Evolutionary conservation across 2,888 invertebrate genomes (phyloP), one percentile per base, ranked within the genome.

Genomic region (Pterostichus niger): DNA sequence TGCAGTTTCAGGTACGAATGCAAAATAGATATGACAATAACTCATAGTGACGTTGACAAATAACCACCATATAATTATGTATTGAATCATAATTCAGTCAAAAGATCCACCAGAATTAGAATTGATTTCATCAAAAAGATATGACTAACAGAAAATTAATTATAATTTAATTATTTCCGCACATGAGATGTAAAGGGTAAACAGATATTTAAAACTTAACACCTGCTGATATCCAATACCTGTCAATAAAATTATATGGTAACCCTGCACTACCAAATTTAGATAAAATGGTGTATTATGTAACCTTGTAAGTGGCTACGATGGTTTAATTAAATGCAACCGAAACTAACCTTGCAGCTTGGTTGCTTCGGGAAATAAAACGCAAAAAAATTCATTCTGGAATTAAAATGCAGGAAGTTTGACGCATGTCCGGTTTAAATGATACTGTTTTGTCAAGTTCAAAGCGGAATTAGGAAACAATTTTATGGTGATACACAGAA

Each of bases 361-460:
- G 75, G 33, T 9, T 52, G 52, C 75, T 52, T 49, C 52, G 24
- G 40, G 13, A 52, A 75, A 75, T 75, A 52, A 49, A 52, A 75
- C 75, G 52, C 52, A 33, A 75, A 75, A 75, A 75, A 73, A 17
- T 13, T 71, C 68, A 71, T 75, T 75, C 75, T 11, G 75, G 46
- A 75, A 75, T 75, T 75, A 15, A 64, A 35, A 75, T 31, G 13
- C 75, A 75, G 75, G 75, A 75, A 75, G 75, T 52, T 52, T 75
- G 75, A 75, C 75, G 75, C 31, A 75, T 75, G 24, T 75, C 75
- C 75, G 75, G 68, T 44, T 13, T 13, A 40, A 40, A 71, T 71
- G 68, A 71, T 71, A 64, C 64, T 15, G 17, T 56, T 56, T 56
- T 56, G 56, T 56, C 56, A 56, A 56, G 56, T 56, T 56, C 56